Evolutionary conservation across 2,113 vertebrate genomes (phyloP), one percentile per base, ranked within the genome.

Genomic region (Serinus canaria): DNA sequence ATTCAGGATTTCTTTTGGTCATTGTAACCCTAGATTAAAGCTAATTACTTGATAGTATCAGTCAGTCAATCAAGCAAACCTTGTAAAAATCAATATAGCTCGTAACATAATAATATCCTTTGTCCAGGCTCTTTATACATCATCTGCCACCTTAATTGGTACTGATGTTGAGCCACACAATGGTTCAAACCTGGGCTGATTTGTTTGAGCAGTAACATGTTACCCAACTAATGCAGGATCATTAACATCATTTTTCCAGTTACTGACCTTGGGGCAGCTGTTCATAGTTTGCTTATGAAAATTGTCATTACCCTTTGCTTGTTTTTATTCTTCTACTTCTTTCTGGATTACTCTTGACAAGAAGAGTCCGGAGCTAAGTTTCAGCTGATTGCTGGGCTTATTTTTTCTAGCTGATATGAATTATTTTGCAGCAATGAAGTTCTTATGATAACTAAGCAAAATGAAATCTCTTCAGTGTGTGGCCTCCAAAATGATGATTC

Each of bases 41-140:
- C 89, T 94, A 97, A 96, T 97, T 97, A 94, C 82, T 83, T 95
- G 89, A 96, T 90, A 86, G 70, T 89, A 95, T 97, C 97, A 95
- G 94, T 94, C 84, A 68, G 95, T 97, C 96, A 95, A 93, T 97
- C 96, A 95, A 93, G 91, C 50, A 79, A 84, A 37, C 85, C 77
- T 96, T 95, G 90, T 95, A 87, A 92, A 94, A 95, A 96, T 97
- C 92, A 69, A 92, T 97, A 69, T 47, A 44, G 73, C 81, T 94
- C 8, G 43, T 96, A 93, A 92, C 85, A 67, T 95, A 95, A 96
- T 96, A 96, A 94, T 96, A 96, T 94, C 87, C 83, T 96, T 96
- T 97, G 93, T 97, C 74, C 80, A 43, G 72, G 63, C 77, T 87
- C 85, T 95, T 97, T 94, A 69, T 95, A 94, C 90, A 92, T 96